Base-by-base conservation (phyloP, 2,113 vertebrate species). In the Poecile atricapillus region DNA sequence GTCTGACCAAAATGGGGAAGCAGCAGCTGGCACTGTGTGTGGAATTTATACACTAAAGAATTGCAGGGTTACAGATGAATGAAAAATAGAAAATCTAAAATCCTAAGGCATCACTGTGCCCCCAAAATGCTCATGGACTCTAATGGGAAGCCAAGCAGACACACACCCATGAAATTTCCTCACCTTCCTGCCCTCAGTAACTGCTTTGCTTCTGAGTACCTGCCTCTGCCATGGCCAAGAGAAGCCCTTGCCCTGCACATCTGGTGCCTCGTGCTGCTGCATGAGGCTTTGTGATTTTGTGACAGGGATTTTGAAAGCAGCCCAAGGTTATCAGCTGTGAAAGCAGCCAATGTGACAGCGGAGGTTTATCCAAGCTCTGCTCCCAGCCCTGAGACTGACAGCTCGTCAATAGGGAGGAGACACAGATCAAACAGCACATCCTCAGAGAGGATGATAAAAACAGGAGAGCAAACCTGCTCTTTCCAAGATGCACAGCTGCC, bases 1-100 rank as follows among this genome's bases (percentile, higher is more conserved):
- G 47, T 77, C 22, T 62, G 58, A 1, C 22, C 46, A 33, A 14
- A 39, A 11, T 25, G 35, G 3, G 74, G 11, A 41, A 13, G 8
- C 30, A 63, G 46, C 8, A 63, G 46, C 75, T 50, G 2, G 2
- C 23, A 33, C 46, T 50, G 30, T 0, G 1, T 10, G 4, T 63
- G 35, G 37, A 17, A 50, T 22, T 41, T 15, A 3, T 1, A 6
- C 11, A n/a, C 18, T 28, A 22, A 78, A 78, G 30, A 28, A 28
- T 0, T 22, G 5, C 37, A 63, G 47, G 37, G 0, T n/a, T 43
- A 28, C 37, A 64, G n/a, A n/a, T 11, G 10, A 0, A 35, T 64
- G 24, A 28, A 7, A 15, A 43, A 43, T 22, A 22, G 2, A 53
- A n/a, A 43, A 78, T 15, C 31, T 28, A 1, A 64, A 79, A 44